Conservation (phyloP, 2,888 invertebrate genomes). For the Drosophila borealis region DNA sequence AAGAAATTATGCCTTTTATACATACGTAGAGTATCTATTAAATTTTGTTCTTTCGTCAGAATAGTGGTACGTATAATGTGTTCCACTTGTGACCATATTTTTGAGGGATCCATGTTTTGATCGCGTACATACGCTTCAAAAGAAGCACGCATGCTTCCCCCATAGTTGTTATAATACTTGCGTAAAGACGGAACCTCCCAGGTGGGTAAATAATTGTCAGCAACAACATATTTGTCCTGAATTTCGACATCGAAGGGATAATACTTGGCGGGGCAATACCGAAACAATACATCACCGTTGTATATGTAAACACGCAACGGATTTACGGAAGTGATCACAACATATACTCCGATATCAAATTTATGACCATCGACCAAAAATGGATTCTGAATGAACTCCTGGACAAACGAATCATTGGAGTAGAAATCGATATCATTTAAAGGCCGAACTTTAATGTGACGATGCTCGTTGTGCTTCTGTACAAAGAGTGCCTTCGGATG, state of each 20-base stretch:
- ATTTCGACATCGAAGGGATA: conserved; percentile 93
- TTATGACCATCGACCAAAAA: conserved; percentile 96
- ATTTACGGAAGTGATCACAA: conserved; percentile 94
- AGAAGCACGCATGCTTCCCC: conserved; percentile 93
- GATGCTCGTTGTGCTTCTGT: conserved; percentile 95
- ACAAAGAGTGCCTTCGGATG: conserved; percentile 92
- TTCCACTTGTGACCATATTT: conserved; percentile 93
- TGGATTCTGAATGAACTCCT: conserved; percentile 95
- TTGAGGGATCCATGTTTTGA: conserved; percentile 89
- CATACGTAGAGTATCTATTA: conserved; percentile 87
- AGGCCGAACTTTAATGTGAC: conserved; percentile 92
- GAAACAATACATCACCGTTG: conserved; percentile 94
- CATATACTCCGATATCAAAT: conserved; percentile 98
- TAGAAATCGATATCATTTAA: conserved; percentile 90
- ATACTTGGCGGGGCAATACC: conserved; percentile 95
- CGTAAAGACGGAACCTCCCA: conserved; percentile 95
- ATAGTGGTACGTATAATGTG: conserved; percentile 90
- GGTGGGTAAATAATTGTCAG: conserved; percentile 96
- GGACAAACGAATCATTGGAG: conserved; percentile 92
- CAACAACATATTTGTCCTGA: conserved; percentile 96
- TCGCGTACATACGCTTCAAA: conserved; percentile 91
- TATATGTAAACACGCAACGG: conserved; percentile 96
- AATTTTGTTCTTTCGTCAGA: conserved; percentile 89
- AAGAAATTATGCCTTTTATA: conserved; percentile 91
- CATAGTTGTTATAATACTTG: conserved; percentile 89